phyloP scores from a whole-genome alignment of 2,797 vertebrate genomes.

The Propithecus deckenii region DNA sequence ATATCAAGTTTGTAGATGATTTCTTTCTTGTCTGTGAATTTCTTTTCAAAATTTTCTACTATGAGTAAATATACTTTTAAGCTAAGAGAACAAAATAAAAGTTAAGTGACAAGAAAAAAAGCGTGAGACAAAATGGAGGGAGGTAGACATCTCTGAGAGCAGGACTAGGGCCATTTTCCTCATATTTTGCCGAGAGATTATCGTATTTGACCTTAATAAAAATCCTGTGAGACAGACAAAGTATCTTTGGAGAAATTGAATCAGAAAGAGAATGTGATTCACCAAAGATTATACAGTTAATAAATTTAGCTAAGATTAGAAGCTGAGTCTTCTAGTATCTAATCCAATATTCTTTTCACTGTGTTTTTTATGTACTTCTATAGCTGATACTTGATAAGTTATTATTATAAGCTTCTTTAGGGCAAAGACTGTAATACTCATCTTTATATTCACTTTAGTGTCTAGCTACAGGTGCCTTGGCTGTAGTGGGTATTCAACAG shows the following conservation, averaged over 20 bases:
- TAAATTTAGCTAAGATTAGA: constrained; percentile 28
- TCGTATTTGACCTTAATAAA: not conserved
- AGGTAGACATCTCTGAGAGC: not conserved
- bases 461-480: not conserved
- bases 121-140: not conserved
- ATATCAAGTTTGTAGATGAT: not conserved
- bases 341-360: not conserved
- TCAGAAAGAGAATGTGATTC: not conserved
- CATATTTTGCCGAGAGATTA: not conserved
- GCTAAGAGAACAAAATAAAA: constrained; percentile 28
- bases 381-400: not conserved
- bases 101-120: not conserved
- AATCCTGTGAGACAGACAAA: not conserved
- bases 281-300: not conserved
- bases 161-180: not conserved
- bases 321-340: not conserved
- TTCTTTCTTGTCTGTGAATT: constrained; percentile 13
- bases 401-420: not conserved
- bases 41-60: constrained; percentile 9
- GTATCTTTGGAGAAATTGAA: constrained; percentile 24
- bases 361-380: not conserved
- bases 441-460: not conserved
- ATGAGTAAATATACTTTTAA: not conserved
- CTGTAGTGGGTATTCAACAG: not conserved
- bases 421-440: not conserved